Evolutionary conservation across 2,888 invertebrate genomes (phyloP), one percentile per base, ranked within the genome.

Genomic region (Aricia artaxerxes): DNA sequence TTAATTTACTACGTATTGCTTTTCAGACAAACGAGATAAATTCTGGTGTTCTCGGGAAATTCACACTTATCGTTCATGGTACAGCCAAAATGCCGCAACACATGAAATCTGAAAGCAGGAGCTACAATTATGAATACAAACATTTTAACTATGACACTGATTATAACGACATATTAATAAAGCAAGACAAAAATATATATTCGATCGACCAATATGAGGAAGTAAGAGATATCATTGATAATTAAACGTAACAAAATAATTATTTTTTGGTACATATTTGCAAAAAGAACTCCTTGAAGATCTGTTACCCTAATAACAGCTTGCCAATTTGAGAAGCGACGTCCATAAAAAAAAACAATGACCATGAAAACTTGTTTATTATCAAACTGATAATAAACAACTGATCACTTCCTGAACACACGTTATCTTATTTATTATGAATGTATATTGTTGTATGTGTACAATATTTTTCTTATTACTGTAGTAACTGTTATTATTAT

Each of bases 51-150:
- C 87, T 97, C n/a, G 95, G 95, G 5, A 88, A 93, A 57, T 90
- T 96, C 0, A 92, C 89, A n/a, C 87, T 97, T 72, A 91, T 96
- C 61, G 87, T 98, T n/a, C 97, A 97, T 85, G 98, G 98, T 1
- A 97, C 97, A 0, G 91, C 89, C 80, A 90, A 95, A 78, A 92
- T 93, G 83, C 97, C 97, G 0, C 86, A 86, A 3, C 96, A 97
- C 85, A 96, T 97, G 94, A 90, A 86, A 82, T 87, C 92, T 78
- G 96, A 95, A 2, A 92, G 93, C 0, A 92, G 95, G 84, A 88
- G 90, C 81, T 96, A 96, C 86, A 92, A 95, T 81, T 87, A 94
- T 73, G 89, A 95, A 78, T 95, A 95, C 85, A 95, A 95, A 84
- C 94, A 81, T 40, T 78, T 64, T 78, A 85, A 87, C 76, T 83